Evolutionary conservation across 2,888 invertebrate genomes (phyloP).

Genomic region (Drosophila helvetica): DNA sequence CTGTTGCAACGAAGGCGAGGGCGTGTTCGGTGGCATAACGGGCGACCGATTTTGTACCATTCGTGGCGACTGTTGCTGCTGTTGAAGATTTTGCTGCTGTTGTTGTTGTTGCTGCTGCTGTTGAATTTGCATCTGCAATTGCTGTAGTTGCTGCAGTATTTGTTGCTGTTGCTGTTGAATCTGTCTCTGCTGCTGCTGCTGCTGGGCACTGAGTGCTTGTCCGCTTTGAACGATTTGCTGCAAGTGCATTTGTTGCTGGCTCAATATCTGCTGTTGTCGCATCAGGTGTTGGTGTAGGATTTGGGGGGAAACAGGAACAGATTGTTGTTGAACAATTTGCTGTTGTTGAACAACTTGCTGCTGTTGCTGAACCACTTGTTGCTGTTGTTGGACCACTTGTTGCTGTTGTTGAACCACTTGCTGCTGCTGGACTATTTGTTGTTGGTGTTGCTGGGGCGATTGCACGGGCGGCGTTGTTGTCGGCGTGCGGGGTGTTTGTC

Average conservation of each 20-base stretch:
- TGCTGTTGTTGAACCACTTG: slow-evolving; percentile 65
- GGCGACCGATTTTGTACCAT: slow-evolving; percentile 83
- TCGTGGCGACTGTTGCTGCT: slow-evolving; percentile 80
- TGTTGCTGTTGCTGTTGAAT: slow-evolving; percentile 75
- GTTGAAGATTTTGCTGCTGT: slow-evolving; percentile 84
- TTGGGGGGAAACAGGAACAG: slow-evolving; percentile 79
- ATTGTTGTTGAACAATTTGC: slow-evolving; percentile 67
- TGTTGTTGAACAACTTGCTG: slow-evolving; percentile 52
- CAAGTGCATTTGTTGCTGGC: slow-evolving; percentile 73
- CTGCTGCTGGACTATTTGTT: slow-evolving; percentile 77
- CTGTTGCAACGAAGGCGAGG: slow-evolving; percentile 80
- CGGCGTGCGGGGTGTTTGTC: slow-evolving; percentile 79
- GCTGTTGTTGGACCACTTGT: slow-evolving; percentile 58
- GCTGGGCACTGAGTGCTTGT: slow-evolving; percentile 69
- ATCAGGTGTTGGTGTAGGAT: slow-evolving; percentile 71
- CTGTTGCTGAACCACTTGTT: slow-evolving; percentile 45
- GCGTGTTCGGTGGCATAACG: slow-evolving; percentile 76
- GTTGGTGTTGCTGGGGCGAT: slow-evolving; percentile 80
- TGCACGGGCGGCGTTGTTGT: slow-evolving; percentile 79
- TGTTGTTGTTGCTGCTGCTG: slow-evolving; percentile 85
- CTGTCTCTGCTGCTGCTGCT: slow-evolving; percentile 80
- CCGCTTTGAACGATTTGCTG: slow-evolving; percentile 61
- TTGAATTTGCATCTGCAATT: slow-evolving; percentile 74
- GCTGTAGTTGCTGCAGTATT: slow-evolving; percentile 59
- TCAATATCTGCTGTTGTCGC: slow-evolving; percentile 70